Evolutionary conservation across 2,888 invertebrate species (phyloP), one percentile per base, ranked within the genome.

Genomic region (Drosophila austrosaltans): DNA sequence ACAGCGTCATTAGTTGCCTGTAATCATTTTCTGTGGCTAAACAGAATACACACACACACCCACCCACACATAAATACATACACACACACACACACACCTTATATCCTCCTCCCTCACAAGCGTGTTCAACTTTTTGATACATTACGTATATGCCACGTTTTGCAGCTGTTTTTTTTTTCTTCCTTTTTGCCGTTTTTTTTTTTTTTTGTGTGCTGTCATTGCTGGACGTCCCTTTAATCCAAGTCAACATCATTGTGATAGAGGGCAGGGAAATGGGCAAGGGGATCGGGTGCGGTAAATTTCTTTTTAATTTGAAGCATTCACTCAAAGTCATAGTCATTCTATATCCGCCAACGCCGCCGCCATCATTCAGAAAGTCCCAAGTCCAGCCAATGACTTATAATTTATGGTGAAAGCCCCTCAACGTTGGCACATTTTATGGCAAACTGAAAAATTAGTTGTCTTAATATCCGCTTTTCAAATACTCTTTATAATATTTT

Each of bases 271-370:
- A 25, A 48, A 40, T 4, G 22, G 5, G 8, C 10, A 36, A 36
- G 22, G 22, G 70, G 36, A 22, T 36, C 53, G 67, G 70, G 78
- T 78, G 77, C 78, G 80, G 85, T 86, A 89, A 90, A 89, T 90
- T 89, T 90, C 87, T 90, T 89, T 89, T 90, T 90, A 89, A 89
- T 89, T 90, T 89, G 89, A 81, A 78, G 81, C 89, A 87, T 90
- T 89, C 89, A 89, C 89, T 89, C 90, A 89, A 90, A 89, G 90
- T 89, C 89, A 89, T 79, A 82, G 88, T 90, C 90, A 90, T 87
- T 85, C 82, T 80, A 22, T 39, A 39, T 36, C 53, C n/a, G 42
- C 59, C 12, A n/a, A 40, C 48, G 22, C 22, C 48, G 48, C 48
- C 48, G 48, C 10, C 53, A 28, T 16, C 36, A 48, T 61, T 53